A percentile compares a stretch with the other conserved stretches of the same genome.
These are phyloP conservation scores for Ursus arctos DNA, from an alignment of 2,113 vertebrate genomes.

Conservation along the genomic window DNA sequence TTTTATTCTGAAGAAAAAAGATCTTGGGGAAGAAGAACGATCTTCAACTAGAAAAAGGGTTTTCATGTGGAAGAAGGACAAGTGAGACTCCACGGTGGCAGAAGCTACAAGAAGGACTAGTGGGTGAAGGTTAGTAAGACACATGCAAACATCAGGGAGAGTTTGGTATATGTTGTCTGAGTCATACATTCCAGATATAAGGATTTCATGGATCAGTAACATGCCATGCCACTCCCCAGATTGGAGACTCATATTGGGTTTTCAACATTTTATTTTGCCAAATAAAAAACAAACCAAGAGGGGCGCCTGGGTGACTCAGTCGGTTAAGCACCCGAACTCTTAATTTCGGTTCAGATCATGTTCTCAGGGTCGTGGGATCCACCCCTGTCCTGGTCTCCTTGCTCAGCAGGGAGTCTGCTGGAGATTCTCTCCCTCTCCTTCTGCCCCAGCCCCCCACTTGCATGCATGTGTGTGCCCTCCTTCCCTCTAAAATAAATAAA, in stretches of 20 bases:
- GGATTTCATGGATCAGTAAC: not conserved
- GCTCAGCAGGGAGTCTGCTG: not conserved
- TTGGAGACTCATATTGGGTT: not conserved
- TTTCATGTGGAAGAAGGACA: not conserved
- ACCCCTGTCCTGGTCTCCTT: not conserved
- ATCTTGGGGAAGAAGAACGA: not conserved
- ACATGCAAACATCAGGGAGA: not conserved
- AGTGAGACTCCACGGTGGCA: not conserved
- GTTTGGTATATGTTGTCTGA: no score
- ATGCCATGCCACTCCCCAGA: not conserved
- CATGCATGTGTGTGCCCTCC: not conserved
- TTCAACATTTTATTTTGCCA: conserved; percentile 42
- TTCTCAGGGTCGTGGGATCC: not conserved
- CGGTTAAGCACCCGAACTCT: not conserved
- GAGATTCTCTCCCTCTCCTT: not conserved
- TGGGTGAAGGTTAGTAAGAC: not conserved
- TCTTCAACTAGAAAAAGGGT: not conserved
- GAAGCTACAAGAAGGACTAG: not conserved
- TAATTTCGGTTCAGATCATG: not conserved
- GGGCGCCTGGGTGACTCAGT: not conserved
- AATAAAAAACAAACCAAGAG: not conserved
- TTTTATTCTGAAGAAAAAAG: conserved; percentile 32
- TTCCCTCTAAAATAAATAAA: not conserved
- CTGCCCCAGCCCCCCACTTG: not conserved
- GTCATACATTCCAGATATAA: not conserved